Percentiles rank a stretch among this genome's conserved stretches.
Conservation (phyloP, 2,113 vertebrate genomes). For the Lethenteron camtschaticum region DNA sequence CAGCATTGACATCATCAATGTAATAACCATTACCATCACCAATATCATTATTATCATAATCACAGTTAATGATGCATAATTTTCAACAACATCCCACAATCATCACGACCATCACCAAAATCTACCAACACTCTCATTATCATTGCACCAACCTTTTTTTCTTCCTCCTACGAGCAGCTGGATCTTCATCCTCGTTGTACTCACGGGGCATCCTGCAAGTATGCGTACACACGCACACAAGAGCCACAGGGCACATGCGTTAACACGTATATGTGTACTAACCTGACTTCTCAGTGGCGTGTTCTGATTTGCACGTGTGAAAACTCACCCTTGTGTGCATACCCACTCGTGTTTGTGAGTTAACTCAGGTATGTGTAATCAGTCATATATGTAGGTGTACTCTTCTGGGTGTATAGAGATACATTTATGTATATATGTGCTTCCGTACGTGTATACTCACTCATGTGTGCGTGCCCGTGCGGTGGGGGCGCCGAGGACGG, state of each 20-base stretch:
- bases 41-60: not conserved
- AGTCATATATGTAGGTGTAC: not conserved
- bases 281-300: not conserved
- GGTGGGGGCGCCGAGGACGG: conserved; percentile 68
- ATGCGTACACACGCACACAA: conserved; percentile 8
- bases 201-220: conserved; percentile 74
- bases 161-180: conserved; percentile 77
- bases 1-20: not conserved
- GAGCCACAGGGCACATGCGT: not conserved
- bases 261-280: not conserved
- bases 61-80: not conserved
- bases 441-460: conserved; percentile 27
- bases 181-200: conserved; percentile 94
- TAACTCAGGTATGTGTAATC: not conserved
- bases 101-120: not conserved
- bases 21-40: not conserved
- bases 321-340: no score
- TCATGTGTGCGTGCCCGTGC: conserved; percentile 80
- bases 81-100: not conserved
- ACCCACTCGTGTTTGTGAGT: not conserved
- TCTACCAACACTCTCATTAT: not conserved
- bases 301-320: not conserved
- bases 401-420: not conserved
- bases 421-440: not conserved
- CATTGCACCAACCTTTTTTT: conserved; percentile 60